Evolutionary conservation across 2,797 vertebrate species (phyloP), one percentile per base, ranked within the genome.

Genomic region (Coregonus sp.): DNA sequence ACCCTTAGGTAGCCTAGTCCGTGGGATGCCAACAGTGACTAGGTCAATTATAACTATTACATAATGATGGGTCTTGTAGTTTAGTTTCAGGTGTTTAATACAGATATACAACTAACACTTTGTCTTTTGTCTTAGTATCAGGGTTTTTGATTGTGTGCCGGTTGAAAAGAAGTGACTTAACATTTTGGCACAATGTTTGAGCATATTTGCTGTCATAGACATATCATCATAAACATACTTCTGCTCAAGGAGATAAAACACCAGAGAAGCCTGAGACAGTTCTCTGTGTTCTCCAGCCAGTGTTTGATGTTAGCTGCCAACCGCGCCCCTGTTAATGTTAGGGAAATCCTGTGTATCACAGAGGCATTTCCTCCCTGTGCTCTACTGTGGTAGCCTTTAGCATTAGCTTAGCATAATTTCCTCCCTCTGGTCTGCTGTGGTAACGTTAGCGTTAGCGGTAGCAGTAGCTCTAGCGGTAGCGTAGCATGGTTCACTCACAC

Each of bases 341-440:
- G 80, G 92, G 92, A 93, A 93, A 93, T 94, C 91, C 92, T 93
- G 93, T 86, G 87, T 88, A 92, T 91, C 87, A 80, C 82, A 68
- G 78, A 88, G 90, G 90, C 89, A 93, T 92, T 93, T 93, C 90
- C 91, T 91, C 83, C 76, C 68, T 29, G 78, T 80, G 80, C 85
- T 76, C 88, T 86, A 88, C 76, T 20, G 18, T 70, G 40, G 40
- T 47, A 11, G 40, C 2, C 9, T 2, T 47, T 47, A 47, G 9
- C 20, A n/a, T 20, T 52, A 15, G 25, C 11, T 12, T 37, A 6
- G 7, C 37, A 15, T 70, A 31, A 35, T 40, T 69, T 54, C 51
- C 5, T 72, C 51, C 5, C 71, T 72, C 52, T 37, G 18, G 31
- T 70, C 33, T 11, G 18, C 66, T 56, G 52, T 18, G 15, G 14